Evolutionary conservation across 2,888 invertebrate genomes (phyloP), one percentile per base, ranked within the genome.

Genomic region (Calliphora vomitoria): DNA sequence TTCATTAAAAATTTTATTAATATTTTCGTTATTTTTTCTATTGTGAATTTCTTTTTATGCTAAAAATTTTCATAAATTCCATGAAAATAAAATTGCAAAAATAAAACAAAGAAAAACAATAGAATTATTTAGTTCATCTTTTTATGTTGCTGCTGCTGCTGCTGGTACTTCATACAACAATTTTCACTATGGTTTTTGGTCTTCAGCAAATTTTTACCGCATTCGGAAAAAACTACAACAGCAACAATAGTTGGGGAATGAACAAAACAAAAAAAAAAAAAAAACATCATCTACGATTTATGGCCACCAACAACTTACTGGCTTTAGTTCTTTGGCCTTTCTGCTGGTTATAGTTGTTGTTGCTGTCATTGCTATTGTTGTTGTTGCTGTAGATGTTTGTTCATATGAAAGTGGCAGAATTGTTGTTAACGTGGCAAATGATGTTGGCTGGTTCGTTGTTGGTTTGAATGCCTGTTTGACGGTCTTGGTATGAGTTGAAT

Each of bases 321-420:
- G 72, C 72, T 82, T 75, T 82, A 78, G 82, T 82, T 78, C 68
- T 84, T 84, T 74, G 78, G 64, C 71, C 78, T 58, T 60, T 69
- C 13, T 4, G 44, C 11, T 50, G 68, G 47, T 69, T 44, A 64
- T 64, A 75, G 20, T 47, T 69, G 25, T 18, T 78, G 69, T 44
- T 71, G 58, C 41, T 75, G n/a, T 50, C 10, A 18, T 68, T 80
- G 20, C 11, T 58, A 8, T 18, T 60, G 50, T 20, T 81, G 44
- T 72, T 66, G 76, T 64, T 79, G 64, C 68, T 66, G 76, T 74
- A 74, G 20, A 55, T 69, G 71, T 68, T 80, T 62, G 85, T 90
- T 83, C 55, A 69, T 81, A 90, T 91, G 90, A 91, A 90, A 90
- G 90, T 89, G 74, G 85, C 81, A 87, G 68, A 87, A 64, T 44